A percentile compares a stretch with the other conserved stretches of the same genome.
phyloP scores from a whole-genome alignment of 2,113 vertebrate species.

The Tringa solitaria region DNA sequence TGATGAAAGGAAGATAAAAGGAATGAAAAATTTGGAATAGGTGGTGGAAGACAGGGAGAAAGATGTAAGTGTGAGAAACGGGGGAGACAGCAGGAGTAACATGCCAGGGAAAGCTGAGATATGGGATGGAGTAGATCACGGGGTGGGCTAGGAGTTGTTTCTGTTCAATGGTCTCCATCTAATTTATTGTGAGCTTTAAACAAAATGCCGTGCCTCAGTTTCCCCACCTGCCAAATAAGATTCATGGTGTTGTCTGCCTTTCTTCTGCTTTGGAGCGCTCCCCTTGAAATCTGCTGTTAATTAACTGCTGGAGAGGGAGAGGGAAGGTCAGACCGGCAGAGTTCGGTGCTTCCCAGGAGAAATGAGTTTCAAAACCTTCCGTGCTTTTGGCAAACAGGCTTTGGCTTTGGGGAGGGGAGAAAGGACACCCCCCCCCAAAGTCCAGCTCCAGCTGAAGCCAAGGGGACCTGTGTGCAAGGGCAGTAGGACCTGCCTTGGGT shows the following conservation, averaged over 20 bases:
- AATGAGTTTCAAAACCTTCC: neutral
- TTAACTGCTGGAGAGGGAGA: neutral
- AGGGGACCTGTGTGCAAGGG: neutral
- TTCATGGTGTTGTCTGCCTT: neutral
- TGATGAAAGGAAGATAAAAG: neutral
- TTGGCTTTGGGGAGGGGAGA: neutral
- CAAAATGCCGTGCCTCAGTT: neutral
- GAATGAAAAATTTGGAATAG: neutral
- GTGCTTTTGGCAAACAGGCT: neutral
- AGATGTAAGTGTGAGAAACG: rapidly evolving
- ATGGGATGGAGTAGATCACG: rapidly evolving
- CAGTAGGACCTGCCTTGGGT: neutral
- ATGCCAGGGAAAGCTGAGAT: neutral
- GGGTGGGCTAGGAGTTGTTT: neutral
- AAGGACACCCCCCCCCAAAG: neutral
- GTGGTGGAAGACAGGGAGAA: neutral
- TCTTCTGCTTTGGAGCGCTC: neutral
- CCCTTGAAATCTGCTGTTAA: neutral
- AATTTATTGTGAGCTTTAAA: neutral
- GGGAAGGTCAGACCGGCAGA: rapidly evolving
- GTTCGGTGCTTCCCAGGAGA: neutral
- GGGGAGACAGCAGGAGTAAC: neutral
- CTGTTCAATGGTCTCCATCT: rapidly evolving
- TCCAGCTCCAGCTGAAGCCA: neutral
- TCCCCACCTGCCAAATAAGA: neutral